A percentile compares a stretch with the other conserved stretches of the same genome.
Evolutionary conservation across 2,888 invertebrate genomes (phyloP).

Genomic region (Agrochola lota): DNA sequence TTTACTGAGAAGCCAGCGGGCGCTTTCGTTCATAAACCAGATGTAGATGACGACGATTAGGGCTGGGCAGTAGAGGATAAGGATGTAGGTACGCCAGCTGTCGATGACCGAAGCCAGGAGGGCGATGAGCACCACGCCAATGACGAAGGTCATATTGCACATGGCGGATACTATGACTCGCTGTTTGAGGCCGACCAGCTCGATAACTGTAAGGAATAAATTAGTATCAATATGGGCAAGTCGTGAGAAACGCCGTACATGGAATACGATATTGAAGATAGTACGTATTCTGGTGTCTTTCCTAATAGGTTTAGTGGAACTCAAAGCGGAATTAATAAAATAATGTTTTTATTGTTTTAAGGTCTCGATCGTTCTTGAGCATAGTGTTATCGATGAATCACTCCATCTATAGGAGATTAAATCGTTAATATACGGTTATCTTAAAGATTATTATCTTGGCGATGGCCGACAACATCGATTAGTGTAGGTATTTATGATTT

Average conservation of each 20-base stretch:
- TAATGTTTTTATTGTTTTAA: not conserved
- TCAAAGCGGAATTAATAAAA: slow-evolving; percentile 7
- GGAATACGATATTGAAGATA: slow-evolving; percentile 41
- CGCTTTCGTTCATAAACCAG: slow-evolving; percentile 94
- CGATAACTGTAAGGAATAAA: slow-evolving; percentile 91
- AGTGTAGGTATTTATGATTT: not conserved
- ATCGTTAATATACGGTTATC: not conserved
- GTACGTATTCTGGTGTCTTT: slow-evolving; percentile 22
- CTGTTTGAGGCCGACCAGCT: slow-evolving; percentile 94
- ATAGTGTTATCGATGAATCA: not conserved
- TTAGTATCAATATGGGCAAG: slow-evolving; percentile 48
- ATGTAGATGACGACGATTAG: slow-evolving; percentile 92
- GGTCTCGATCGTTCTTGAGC: not conserved
- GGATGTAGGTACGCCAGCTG: slow-evolving; percentile 93
- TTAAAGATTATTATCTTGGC: not conserved
- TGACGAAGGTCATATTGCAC: slow-evolving; percentile 93
- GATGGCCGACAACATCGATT: not conserved
- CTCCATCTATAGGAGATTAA: not conserved
- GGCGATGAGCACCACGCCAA: slow-evolving; percentile 93
- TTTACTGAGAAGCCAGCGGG: slow-evolving; percentile 94
- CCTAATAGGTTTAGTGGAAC: slow-evolving; percentile 22
- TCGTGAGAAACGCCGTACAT: slow-evolving; percentile 36
- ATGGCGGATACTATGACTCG: slow-evolving; percentile 94
- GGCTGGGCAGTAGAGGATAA: slow-evolving; percentile 93
- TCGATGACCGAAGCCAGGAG: slow-evolving; percentile 93